Conservation (phyloP, 2,113 vertebrate species). For the Oncorhynchus tshawytscha region DNA sequence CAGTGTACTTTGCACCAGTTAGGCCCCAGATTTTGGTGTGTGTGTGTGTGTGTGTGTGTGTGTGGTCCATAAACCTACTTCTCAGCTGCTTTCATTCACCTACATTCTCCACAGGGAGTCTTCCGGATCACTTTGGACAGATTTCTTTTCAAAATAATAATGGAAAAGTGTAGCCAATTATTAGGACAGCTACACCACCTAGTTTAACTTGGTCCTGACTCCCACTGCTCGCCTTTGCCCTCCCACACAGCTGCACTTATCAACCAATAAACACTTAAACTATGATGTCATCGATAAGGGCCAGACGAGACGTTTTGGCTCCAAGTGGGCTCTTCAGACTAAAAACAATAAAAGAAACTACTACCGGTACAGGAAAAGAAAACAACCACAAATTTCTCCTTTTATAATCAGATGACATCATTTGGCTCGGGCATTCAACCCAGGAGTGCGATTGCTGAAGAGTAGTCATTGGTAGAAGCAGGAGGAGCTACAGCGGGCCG, state of each 20-base stretch:
- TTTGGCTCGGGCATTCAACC: not conserved
- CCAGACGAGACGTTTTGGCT: constrained; percentile 1
- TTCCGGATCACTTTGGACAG: not conserved
- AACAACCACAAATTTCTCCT: constrained; percentile 16
- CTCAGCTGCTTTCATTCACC: not conserved
- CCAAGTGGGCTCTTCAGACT: constrained; percentile 12
- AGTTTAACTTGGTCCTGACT: constrained; percentile 2
- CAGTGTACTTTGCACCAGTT: not conserved
- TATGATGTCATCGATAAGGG: constrained; percentile 40
- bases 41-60: not conserved
- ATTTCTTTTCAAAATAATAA: not conserved
- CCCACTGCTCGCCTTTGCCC: not conserved
- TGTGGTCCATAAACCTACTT: constrained; percentile 33
- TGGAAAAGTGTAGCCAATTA: not conserved
- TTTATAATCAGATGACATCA: not conserved
- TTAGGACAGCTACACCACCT: constrained; percentile 12
- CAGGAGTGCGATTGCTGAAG: not conserved
- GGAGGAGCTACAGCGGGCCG: not conserved
- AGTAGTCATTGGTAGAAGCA: not conserved
- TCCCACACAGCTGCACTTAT: constrained; percentile 18
- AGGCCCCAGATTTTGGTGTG: not conserved
- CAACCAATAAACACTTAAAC: constrained; percentile 19
- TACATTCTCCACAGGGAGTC: not conserved
- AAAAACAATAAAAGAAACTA: constrained; percentile 20
- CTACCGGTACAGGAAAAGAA: no score